Conservation (phyloP, 2,888 invertebrate genomes). For the Caprella mutica region DNA sequence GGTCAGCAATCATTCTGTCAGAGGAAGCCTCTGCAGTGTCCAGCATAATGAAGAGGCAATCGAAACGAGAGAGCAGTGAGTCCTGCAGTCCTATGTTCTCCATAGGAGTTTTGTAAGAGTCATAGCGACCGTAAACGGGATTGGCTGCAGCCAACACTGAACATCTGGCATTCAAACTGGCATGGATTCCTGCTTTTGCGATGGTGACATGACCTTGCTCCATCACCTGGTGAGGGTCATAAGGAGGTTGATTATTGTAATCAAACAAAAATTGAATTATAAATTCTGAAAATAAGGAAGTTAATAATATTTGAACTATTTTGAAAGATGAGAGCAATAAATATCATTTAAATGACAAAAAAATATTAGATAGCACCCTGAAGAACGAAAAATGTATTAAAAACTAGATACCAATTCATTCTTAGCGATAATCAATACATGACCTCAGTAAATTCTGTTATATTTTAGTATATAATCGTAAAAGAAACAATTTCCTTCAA, state of each 20-base stretch:
- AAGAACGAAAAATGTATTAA: too few species aligned
- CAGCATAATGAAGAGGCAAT: conserved; percentile 91
- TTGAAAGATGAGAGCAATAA: too few species aligned
- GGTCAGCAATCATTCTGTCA: conserved; percentile 87
- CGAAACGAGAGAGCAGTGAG: conserved; percentile 92
- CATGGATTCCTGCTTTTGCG: conserved; percentile 95
- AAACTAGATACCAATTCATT: too few species aligned
- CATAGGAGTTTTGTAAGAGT: conserved; percentile 98
- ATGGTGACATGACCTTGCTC: conserved; percentile 69
- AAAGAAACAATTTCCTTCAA: too few species aligned
- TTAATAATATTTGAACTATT: too few species aligned
- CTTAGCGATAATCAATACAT: too few species aligned
- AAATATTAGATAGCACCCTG: too few species aligned
- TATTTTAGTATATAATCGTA: too few species aligned
- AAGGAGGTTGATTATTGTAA: neutral
- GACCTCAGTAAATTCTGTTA: too few species aligned
- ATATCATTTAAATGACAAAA: too few species aligned
- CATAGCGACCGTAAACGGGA: conserved; percentile 95
- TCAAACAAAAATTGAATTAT: neutral
- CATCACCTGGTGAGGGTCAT: conserved; percentile 42
- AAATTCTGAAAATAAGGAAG: too few species aligned
- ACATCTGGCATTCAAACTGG: conserved; percentile 91
- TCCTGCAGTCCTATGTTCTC: conserved; percentile 98
- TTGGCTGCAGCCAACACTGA: conserved; percentile 98
- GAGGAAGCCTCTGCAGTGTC: conserved; percentile 82